Evolutionary conservation across 2,888 invertebrate genomes (phyloP).

Genomic region (Nymphalis urticae): DNA sequence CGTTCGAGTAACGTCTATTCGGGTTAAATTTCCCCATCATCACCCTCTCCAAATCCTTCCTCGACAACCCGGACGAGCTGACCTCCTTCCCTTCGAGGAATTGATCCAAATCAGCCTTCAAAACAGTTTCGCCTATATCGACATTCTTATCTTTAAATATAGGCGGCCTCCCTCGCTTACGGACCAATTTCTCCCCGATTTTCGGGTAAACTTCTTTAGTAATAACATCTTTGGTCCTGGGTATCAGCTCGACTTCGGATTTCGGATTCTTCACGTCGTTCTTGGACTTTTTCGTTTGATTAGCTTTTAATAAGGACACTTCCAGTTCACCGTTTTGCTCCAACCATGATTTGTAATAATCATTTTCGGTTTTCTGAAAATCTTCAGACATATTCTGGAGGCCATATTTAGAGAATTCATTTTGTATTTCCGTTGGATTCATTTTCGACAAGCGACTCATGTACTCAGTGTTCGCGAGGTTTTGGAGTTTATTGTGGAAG

Average conservation of each 20-base stretch:
- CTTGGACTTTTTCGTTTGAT: slow-evolving; percentile 60
- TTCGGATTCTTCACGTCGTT: slow-evolving; percentile 56
- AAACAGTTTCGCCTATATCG: slow-evolving; percentile 72
- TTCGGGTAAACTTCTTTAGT: slow-evolving; percentile 48
- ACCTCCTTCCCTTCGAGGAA: slow-evolving; percentile 77
- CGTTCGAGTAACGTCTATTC: slow-evolving; percentile 75
- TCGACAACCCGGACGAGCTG: slow-evolving; percentile 74
- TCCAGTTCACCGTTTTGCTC: slow-evolving; percentile 77
- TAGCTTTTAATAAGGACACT: slow-evolving; percentile 70
- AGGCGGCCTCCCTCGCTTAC: slow-evolving; percentile 68
- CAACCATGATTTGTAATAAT: slow-evolving; percentile 75
- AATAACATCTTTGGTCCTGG: slow-evolving; percentile 51
- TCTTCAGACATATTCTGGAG: slow-evolving; percentile 63
- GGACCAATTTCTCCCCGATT: slow-evolving; percentile 60
- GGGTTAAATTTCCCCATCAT: slow-evolving; percentile 81
- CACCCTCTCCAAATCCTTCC: slow-evolving; percentile 74
- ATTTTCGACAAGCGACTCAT: slow-evolving; percentile 67
- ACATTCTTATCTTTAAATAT: slow-evolving; percentile 73
- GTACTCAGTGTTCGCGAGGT: slow-evolving; percentile 66
- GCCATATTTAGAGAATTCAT: slow-evolving; percentile 72
- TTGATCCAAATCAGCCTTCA: slow-evolving; percentile 77
- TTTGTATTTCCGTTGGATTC: slow-evolving; percentile 66
- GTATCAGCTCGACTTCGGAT: slow-evolving; percentile 73
- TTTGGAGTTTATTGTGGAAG: slow-evolving; percentile 69
- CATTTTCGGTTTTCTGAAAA: slow-evolving; percentile 64